These are phyloP conservation scores for Anthoscopus minutus DNA, from an alignment of 2,113 vertebrate species.

Conservation along the genomic window DNA sequence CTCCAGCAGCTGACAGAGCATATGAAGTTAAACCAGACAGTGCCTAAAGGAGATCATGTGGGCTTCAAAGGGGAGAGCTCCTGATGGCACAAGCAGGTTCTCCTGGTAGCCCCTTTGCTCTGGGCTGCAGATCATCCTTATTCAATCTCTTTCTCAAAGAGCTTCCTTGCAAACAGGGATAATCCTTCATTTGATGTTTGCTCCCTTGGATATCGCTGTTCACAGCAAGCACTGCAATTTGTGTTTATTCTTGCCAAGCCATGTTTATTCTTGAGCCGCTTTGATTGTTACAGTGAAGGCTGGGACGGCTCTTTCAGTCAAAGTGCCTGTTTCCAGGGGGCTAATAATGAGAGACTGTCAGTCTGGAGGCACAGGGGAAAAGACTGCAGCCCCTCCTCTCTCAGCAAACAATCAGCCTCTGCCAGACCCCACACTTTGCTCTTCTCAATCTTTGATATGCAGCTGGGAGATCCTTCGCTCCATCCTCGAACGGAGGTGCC, in stretches of 20 bases:
- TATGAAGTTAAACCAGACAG: not conserved
- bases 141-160: constrained; percentile 39
- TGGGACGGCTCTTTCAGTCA: constrained; percentile 38
- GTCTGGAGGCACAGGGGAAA: not conserved
- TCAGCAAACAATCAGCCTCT: not conserved
- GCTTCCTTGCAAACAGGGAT: constrained; percentile 49
- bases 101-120: constrained; percentile 6
- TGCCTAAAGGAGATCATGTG: not conserved
- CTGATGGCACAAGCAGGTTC: not conserved
- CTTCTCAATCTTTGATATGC: not conserved
- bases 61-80: constrained; percentile 9
- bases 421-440: constrained; percentile 17
- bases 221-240: constrained; percentile 56
- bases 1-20: not conserved
- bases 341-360: constrained; percentile 50
- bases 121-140: constrained; percentile 48
- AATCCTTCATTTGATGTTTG: constrained; percentile 64
- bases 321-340: constrained; percentile 52
- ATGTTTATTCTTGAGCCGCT: constrained; percentile 55
- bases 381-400: not conserved
- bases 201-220: constrained; percentile 59
- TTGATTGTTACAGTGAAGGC: constrained; percentile 57
- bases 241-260: constrained; percentile 63
- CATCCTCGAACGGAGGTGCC: not conserved
- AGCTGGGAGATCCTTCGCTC: not conserved